phyloP scores from a whole-genome alignment of 2,113 vertebrate genomes.

The Daboia siamensis region DNA sequence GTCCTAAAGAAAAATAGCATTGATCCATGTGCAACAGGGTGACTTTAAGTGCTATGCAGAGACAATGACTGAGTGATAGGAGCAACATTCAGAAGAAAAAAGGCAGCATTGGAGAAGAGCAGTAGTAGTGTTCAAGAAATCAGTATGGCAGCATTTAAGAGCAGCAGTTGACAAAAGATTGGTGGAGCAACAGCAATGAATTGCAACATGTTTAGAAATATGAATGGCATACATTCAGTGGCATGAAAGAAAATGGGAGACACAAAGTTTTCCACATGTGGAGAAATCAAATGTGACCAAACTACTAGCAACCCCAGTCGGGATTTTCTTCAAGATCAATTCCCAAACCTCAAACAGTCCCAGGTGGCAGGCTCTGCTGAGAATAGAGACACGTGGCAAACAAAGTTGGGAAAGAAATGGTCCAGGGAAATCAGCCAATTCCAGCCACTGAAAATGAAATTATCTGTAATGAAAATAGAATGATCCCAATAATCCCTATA shows the following conservation, averaged over 20 bases:
- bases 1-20: background rate
- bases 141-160: background rate
- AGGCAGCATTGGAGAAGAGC: background rate
- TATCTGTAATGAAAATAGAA: too few species aligned
- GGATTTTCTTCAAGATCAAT: too few species aligned
- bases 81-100: background rate
- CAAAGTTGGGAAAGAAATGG: too few species aligned
- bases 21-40: background rate
- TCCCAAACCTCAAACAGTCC: too few species aligned
- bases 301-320: too few species aligned
- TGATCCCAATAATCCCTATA: too few species aligned
- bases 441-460: too few species aligned
- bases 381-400: too few species aligned
- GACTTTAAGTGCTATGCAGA: background rate
- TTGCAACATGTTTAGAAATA: background rate
- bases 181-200: background rate
- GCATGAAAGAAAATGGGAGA: background rate
- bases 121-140: background rate
- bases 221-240: background rate
- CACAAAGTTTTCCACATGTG: background rate
- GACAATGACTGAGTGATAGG: background rate
- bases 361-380: too few species aligned
- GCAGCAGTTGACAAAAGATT: background rate
- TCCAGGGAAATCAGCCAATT: too few species aligned
- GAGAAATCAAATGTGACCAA: too few species aligned